Percentiles rank a stretch among this genome's conserved stretches.
Evolutionary conservation across 2,888 invertebrate species (phyloP).

Genomic region (Julus scandinavius): DNA sequence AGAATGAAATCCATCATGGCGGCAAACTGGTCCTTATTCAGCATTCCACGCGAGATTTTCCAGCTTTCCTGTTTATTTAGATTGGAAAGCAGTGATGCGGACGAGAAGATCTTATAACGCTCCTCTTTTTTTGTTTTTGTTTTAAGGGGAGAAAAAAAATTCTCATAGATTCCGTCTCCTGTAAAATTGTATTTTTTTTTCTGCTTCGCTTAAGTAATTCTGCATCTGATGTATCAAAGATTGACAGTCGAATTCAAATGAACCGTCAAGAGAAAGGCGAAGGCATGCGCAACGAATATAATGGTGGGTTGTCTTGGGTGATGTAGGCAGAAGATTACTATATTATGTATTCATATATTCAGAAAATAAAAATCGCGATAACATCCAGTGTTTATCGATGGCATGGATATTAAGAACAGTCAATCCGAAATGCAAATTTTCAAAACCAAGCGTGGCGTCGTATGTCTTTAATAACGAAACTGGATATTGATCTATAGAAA

Average conservation of each 20-base stretch:
- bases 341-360: conserved; percentile 13
- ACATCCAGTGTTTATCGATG: conserved; percentile 2
- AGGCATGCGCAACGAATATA: not conserved
- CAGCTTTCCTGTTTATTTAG: conserved; percentile 20
- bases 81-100: conserved; percentile 29
- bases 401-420: not conserved
- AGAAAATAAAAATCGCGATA: conserved; percentile 15
- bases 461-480: not conserved
- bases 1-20: not conserved
- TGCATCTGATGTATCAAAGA: not conserved
- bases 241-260: not conserved
- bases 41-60: not conserved
- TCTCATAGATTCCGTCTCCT: not conserved
- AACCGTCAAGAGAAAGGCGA: not conserved
- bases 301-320: not conserved
- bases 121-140: not conserved
- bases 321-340: not conserved
- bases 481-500: not conserved
- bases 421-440: not conserved
- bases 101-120: conserved; percentile 16
- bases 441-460: not conserved
- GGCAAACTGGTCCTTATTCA: not conserved
- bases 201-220: conserved; percentile 35
- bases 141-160: not conserved
- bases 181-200: conserved; percentile 22